Evolutionary conservation across 2,113 vertebrate genomes (phyloP).

Genomic region (Bujurquina vittata): DNA sequence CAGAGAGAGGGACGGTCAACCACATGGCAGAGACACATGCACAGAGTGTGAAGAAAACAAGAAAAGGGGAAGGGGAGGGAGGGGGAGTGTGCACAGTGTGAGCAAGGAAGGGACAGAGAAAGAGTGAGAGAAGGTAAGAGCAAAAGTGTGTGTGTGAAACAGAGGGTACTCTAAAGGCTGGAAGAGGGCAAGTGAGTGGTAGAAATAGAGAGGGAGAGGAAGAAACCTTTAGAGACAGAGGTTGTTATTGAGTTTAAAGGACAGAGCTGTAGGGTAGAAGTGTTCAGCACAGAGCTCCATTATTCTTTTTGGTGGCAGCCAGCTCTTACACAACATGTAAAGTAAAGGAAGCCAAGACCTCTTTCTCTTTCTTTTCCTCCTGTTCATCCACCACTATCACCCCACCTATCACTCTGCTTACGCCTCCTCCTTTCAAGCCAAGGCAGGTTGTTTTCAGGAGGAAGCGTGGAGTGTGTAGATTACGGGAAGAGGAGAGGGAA

Average conservation of each 20-base stretch:
- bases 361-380: slow-evolving; percentile 26
- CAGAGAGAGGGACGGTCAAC: slow-evolving; percentile 62
- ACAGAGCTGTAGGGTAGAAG: slow-evolving; percentile 67
- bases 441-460: slow-evolving; percentile 64
- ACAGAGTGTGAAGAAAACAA: slow-evolving; percentile 70
- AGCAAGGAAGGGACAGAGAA: slow-evolving; percentile 45
- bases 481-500: slow-evolving; percentile 62
- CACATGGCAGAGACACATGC: slow-evolving; percentile 72
- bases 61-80: slow-evolving; percentile 13
- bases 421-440: slow-evolving; percentile 37
- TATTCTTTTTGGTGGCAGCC: slow-evolving; percentile 57
- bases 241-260: slow-evolving; percentile 65
- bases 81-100: slow-evolving; percentile 10
- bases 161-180: slow-evolving; percentile 64
- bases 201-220: slow-evolving; percentile 38
- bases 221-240: slow-evolving; percentile 43
- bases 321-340: slow-evolving; percentile 71
- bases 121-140: slow-evolving; percentile 63
- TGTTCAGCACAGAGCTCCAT: slow-evolving; percentile 66
- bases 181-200: slow-evolving; percentile 58
- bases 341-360: slow-evolving; percentile 50
- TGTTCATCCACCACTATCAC: slow-evolving; percentile 32
- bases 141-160: slow-evolving; percentile 64
- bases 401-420: slow-evolving; percentile 25
- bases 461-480: slow-evolving; percentile 55